Conservation (phyloP, 2,888 invertebrate genomes). For the Mimas tiliae region DNA sequence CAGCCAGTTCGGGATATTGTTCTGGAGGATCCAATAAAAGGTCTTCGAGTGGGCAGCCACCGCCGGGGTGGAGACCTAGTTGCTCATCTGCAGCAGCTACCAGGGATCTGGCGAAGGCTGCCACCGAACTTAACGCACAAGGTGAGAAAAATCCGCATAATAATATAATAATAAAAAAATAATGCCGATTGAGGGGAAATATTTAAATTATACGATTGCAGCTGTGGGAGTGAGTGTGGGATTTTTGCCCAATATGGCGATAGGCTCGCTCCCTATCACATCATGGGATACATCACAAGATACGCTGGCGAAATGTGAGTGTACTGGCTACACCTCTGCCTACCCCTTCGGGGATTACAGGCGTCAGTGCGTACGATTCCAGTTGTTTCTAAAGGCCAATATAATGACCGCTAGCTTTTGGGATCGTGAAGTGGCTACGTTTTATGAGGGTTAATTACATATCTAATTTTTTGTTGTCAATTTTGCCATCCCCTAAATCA, state of each 20-base stretch:
- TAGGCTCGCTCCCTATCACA: no score
- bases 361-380: no score
- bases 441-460: not conserved
- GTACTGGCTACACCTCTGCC: no score
- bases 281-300: no score
- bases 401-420: not conserved
- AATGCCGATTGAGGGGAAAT: no score
- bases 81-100: constrained; percentile 86
- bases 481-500: not conserved
- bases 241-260: no score
- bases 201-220: no score
- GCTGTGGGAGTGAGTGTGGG: no score
- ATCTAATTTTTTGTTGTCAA: not conserved
- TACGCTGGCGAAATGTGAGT: no score
- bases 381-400: constrained; percentile 82
- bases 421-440: not conserved
- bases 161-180: no score
- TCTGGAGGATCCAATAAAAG: constrained; percentile 80
- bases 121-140: constrained; percentile 89
- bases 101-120: constrained; percentile 85
- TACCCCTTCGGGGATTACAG: no score
- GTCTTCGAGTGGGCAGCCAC: constrained; percentile 78
- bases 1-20: constrained; percentile 79
- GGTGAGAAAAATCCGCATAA: constrained; percentile 78
- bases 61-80: constrained; percentile 84